These are phyloP conservation scores for Lasius platythorax DNA, from an alignment of 2,888 invertebrate genomes.

Conservation along the genomic window DNA sequence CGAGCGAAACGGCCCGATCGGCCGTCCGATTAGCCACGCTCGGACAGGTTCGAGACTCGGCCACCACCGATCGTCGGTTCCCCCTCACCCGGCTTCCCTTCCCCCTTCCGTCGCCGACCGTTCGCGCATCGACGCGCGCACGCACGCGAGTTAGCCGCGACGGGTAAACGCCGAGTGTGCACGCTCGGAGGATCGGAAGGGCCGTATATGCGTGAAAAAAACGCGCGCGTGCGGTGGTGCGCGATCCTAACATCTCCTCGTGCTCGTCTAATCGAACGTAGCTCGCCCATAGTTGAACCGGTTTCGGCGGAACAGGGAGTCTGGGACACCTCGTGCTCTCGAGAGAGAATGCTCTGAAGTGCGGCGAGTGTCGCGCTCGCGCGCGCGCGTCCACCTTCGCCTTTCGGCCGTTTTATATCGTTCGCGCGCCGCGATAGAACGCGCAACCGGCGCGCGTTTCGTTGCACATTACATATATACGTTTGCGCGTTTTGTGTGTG, in stretches of 20 bases:
- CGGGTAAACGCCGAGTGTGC: conserved; percentile 43
- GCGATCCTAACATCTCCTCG: background rate
- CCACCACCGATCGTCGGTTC: conserved; percentile 9
- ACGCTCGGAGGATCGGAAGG: conserved; percentile 61
- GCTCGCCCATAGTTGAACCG: conserved; percentile 66
- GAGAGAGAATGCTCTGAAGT: conserved; percentile 73
- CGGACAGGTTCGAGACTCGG: conserved; percentile 24
- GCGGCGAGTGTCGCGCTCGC: conserved; percentile 73
- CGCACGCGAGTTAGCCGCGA: conserved; percentile 8
- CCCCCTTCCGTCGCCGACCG: background rate
- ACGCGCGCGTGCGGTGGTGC: background rate
- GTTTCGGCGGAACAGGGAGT: conserved; percentile 61
- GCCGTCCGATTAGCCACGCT: background rate
- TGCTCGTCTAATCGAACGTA: background rate
- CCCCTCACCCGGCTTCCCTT: background rate
- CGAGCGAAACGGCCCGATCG: conserved; percentile 21
- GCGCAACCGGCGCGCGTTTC: conserved; percentile 40
- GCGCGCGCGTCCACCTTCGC: conserved; percentile 28
- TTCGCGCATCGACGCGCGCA: conserved; percentile 12
- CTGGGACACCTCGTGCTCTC: conserved; percentile 59
- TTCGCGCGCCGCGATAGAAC: conserved; percentile 44
- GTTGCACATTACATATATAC: background rate
- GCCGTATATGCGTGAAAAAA: conserved; percentile 40
- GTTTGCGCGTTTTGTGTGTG: conserved; percentile 41
- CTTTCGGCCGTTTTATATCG: conserved; percentile 8